Percentiles rank a stretch among this genome's conserved stretches.
These are phyloP conservation scores for Blennius ocellaris DNA, from an alignment of 2,113 vertebrate species.

Conservation along the genomic window DNA sequence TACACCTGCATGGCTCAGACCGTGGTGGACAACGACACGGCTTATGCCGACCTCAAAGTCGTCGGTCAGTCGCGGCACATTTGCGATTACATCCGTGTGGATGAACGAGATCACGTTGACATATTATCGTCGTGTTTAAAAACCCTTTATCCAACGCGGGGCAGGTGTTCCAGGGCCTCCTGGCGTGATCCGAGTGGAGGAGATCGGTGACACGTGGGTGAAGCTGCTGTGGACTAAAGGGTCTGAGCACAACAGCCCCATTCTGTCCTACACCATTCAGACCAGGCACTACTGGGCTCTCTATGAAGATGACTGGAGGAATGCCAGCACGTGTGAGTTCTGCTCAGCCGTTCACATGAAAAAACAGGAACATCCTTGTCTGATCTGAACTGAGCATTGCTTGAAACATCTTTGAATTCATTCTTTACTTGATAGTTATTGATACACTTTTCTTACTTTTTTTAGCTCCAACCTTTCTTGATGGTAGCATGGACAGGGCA, in stretches of 20 bases:
- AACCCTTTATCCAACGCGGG: neutral
- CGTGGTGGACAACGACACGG: conserved; percentile 93
- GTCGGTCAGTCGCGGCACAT: conserved; percentile 84
- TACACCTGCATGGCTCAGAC: conserved; percentile 95
- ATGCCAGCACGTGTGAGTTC: conserved; percentile 90
- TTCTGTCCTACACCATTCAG: conserved; percentile 92
- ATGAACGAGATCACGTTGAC: too few relatives aligned
- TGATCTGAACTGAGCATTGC: neutral
- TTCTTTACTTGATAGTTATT: neutral
- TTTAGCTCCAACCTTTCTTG: conserved; percentile 89
- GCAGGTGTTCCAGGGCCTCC: conserved; percentile 95
- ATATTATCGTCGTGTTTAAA: too few relatives aligned
- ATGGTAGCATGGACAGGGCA: conserved; percentile 88
- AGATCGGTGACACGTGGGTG: conserved; percentile 90
- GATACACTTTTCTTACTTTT: neutral
- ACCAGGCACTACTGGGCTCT: conserved; percentile 86
- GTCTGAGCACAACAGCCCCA: conserved; percentile 93
- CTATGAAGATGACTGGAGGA: conserved; percentile 92
- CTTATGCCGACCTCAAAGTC: conserved; percentile 92
- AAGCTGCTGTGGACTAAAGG: conserved; percentile 92
- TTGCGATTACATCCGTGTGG: neutral
- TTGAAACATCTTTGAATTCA: neutral
- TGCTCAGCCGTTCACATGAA: neutral
- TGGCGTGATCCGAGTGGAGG: conserved; percentile 91
- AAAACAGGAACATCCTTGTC: neutral